Base-by-base conservation (phyloP, 37 sponge, comb jelly and placozoan genomes). In the Hexactinellida sp. region DNA sequence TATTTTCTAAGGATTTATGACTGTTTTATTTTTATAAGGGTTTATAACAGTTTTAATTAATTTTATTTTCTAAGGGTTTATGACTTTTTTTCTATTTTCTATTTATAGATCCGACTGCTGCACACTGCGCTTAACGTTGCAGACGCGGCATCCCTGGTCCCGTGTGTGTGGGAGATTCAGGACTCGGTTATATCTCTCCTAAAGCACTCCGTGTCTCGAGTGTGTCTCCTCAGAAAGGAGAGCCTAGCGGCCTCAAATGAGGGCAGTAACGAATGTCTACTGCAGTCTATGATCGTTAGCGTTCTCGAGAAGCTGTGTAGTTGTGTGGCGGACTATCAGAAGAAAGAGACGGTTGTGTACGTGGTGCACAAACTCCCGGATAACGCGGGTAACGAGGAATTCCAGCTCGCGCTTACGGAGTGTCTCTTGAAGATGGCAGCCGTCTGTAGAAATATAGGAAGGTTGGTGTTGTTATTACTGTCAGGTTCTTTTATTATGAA, bases 151-250 rank as follows among this genome's bases (percentile, higher is more conserved):
- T 63, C 76, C 3, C 76, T 63, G 76, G 76, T 63, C 13, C 28
- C 28, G 3, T 63, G 76, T 63, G 30, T 63, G 3, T 63, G 76
- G 76, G 76, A 63, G 34, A n/a, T 63, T 63, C 76, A 63, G 34
- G 76, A 63, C 13, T 63, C 76, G 30, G 76, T 63, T 63, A n/a
- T 28, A 3, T 63, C 76, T 63, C 76, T 63, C 21, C 30, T 63
- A 3, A 63, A 63, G 34, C 76, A 63, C 76, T 63, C 76, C 34
- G 76, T 63, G 76, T 63, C 76, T 63, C 76, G 76, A 3, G 76
- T 63, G 32, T n/a, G 5, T n/a, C 3, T 28, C 28, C 34, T 63
- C 3, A 63, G 13, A 63, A 7, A 63, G 76, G 13, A 63, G 76
- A 63, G 76, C 3, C 3, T 7, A 25, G 21, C 34, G 5, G 21